Conservation (phyloP, 1,140 invertebrate species). For the Dermatophagoides farinae region DNA sequence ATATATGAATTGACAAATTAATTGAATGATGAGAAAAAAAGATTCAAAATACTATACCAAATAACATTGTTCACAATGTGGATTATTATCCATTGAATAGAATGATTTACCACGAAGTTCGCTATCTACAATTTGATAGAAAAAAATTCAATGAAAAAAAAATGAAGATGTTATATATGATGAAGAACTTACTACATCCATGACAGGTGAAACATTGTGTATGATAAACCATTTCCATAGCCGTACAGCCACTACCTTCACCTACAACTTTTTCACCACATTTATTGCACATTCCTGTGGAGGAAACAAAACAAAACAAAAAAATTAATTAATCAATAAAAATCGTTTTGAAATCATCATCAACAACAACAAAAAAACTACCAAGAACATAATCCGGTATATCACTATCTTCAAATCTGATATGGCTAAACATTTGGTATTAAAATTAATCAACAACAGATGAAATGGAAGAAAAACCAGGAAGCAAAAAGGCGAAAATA, state of each 20-base stretch:
- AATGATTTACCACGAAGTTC: constrained; percentile 84
- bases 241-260: constrained; percentile 78
- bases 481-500: too few relatives aligned
- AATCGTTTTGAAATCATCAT: neutral
- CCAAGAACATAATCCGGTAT: neutral
- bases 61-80: constrained; percentile 85
- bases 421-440: neutral
- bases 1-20: constrained; percentile 9
- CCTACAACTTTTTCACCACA: constrained; percentile 74
- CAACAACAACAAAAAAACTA: neutral
- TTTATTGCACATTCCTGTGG: constrained; percentile 62
- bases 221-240: constrained; percentile 89
- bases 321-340: neutral
- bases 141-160: neutral
- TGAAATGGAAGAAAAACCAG: too few relatives aligned
- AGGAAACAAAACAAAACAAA: constrained; percentile 16
- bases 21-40: neutral
- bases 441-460: neutral
- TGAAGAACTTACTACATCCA: constrained; percentile 40
- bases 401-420: neutral
- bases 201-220: constrained; percentile 81
- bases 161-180: neutral
- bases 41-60: constrained; percentile 34
- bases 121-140: constrained; percentile 36
- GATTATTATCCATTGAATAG: constrained; percentile 76